Conservation (phyloP, 2,888 invertebrate genomes). For the Apotomis capreana region DNA sequence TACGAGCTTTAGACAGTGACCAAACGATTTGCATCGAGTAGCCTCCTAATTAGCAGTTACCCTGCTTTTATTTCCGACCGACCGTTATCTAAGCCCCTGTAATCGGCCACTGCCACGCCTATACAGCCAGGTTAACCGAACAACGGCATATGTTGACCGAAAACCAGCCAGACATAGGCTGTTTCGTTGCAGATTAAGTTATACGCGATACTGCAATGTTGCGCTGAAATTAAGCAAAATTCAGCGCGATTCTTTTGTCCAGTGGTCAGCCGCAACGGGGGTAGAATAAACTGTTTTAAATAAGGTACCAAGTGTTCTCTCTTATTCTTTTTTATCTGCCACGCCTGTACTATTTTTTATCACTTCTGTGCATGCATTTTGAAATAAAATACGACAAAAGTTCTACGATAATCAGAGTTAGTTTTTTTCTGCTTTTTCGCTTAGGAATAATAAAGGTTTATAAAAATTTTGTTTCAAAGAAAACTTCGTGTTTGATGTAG, state of each 20-base stretch:
- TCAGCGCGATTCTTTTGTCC: constrained; percentile 7
- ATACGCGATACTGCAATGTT: constrained; percentile 28
- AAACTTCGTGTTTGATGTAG: no score
- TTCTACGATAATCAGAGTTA: no score
- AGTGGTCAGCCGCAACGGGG: constrained; percentile 18
- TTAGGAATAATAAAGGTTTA: no score
- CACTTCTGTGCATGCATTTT: not conserved
- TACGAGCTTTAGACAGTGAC: constrained; percentile 13
- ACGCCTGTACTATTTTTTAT: not conserved
- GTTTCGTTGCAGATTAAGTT: not conserved
- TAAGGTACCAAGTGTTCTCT: not conserved
- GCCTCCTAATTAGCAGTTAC: constrained; percentile 75
- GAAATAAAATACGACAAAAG: no score
- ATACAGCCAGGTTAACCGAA: constrained; percentile 29
- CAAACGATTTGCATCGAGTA: constrained; percentile 39
- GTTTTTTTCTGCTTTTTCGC: no score
- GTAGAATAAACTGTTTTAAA: constrained; percentile 10
- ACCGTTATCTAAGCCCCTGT: constrained; percentile 73
- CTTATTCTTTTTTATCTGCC: constrained; percentile 4
- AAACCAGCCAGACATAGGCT: not conserved
- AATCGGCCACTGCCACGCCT: constrained; percentile 71
- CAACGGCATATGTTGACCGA: constrained; percentile 1
- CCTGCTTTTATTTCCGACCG: constrained; percentile 77
- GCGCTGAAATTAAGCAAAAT: constrained; percentile 29
- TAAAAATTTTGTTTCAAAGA: no score